Conservation (phyloP, 1,140 invertebrate genomes). For the Drosophila funebris region DNA sequence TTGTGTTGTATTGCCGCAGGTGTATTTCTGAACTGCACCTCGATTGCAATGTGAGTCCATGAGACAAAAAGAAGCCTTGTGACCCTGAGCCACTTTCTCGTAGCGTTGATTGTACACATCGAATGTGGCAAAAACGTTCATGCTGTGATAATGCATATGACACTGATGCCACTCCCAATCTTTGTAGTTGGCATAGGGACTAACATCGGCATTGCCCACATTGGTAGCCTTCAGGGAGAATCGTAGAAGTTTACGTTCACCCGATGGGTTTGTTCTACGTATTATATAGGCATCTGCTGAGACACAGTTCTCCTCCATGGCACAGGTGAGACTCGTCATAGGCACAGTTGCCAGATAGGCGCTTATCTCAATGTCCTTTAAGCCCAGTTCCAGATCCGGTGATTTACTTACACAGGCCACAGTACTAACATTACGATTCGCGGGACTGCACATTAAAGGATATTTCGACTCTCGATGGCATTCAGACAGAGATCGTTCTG, state of each 20-base stretch:
- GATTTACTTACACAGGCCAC: constrained; percentile 89
- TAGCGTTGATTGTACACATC: constrained; percentile 92
- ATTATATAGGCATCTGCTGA: constrained; percentile 92
- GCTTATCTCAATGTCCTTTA: constrained; percentile 90
- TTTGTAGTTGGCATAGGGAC: constrained; percentile 93
- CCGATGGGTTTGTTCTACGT: constrained; percentile 82
- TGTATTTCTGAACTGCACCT: constrained; percentile 89
- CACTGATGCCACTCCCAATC: constrained; percentile 99
- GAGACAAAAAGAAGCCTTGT: constrained; percentile 98
- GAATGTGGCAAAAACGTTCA: constrained; percentile 98
- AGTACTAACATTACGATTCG: constrained; percentile 88
- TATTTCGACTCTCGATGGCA: constrained; percentile 87
- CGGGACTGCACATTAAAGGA: constrained; percentile 83
- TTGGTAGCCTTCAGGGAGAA: constrained; percentile 91
- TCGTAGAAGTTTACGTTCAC: constrained; percentile 59
- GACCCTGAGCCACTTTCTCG: constrained; percentile 94
- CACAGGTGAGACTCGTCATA: constrained; percentile 93
- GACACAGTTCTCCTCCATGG: constrained; percentile 98
- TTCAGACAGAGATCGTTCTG: constrained; percentile 88
- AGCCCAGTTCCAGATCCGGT: constrained; percentile 93
- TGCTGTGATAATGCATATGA: constrained; percentile 98
- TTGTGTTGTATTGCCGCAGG: constrained; percentile 96
- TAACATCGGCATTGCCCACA: constrained; percentile 94
- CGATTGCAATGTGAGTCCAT: constrained; percentile 95
- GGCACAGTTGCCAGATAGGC: constrained; percentile 94